Percentiles rank a stretch among this genome's conserved stretches.
Conservation (phyloP, 2,113 vertebrate genomes). For the Labeo catla region DNA sequence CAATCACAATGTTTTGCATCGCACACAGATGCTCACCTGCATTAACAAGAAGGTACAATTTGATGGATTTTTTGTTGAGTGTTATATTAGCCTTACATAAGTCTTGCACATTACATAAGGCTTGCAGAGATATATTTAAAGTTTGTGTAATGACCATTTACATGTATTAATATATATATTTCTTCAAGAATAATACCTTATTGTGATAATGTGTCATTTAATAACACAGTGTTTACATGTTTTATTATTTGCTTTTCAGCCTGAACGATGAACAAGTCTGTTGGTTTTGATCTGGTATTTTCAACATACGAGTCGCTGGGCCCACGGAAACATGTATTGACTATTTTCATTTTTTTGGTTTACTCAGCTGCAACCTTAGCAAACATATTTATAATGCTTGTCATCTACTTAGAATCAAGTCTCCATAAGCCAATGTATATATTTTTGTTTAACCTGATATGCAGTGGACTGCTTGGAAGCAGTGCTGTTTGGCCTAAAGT, state of each 20-base stretch:
- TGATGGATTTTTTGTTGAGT: not conserved
- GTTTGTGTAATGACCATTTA: not conserved
- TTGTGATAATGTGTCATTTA: not conserved
- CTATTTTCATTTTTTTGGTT: not conserved
- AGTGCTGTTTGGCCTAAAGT: conserved; percentile 60
- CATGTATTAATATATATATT: too few relatives aligned
- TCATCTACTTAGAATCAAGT: conserved; percentile 61
- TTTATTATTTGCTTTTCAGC: not conserved
- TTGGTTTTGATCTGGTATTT: conserved; percentile 20
- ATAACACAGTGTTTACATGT: not conserved
- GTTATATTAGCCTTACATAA: not conserved
- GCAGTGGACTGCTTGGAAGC: conserved; percentile 61
- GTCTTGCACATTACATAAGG: not conserved
- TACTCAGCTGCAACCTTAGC: conserved; percentile 43
- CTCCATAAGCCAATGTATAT: conserved; percentile 66
- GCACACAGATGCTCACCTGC: not conserved
- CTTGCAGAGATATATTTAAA: not conserved
- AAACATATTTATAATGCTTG: conserved; percentile 54
- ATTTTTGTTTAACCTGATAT: conserved; percentile 62
- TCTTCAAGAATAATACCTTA: not conserved
- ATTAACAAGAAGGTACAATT: not conserved
- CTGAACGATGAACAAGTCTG: conserved; percentile 32
- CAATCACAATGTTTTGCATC: not conserved
- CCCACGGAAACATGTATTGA: not conserved
- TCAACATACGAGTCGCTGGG: conserved; percentile 3